Percentiles rank a stretch among this genome's conserved stretches.
phyloP scores from a whole-genome alignment of 2,113 vertebrate genomes.

The Calypte anna region DNA sequence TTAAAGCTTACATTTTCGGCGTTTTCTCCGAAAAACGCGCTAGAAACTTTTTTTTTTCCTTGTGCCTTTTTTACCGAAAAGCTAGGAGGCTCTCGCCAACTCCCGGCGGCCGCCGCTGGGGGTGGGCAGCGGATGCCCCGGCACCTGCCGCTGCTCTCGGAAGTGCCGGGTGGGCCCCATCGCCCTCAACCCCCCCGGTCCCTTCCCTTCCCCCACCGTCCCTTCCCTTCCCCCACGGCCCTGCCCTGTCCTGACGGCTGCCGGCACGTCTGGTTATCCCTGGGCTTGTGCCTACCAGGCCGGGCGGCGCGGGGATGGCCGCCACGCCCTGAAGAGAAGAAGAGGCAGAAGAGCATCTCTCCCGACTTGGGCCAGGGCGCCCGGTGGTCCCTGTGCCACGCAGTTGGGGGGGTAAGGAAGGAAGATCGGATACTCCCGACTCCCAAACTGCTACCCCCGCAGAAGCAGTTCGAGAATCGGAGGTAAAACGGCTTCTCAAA shows the following conservation, averaged over 20 bases:
- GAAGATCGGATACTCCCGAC: too few relatives aligned
- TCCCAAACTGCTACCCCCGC: neutral
- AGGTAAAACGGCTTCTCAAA: rapidly evolving
- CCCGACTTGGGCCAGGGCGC: neutral
- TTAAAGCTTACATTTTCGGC: neutral
- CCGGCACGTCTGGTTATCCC: too few relatives aligned
- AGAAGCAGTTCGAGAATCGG: neutral
- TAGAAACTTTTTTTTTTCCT: neutral
- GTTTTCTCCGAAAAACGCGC: neutral
- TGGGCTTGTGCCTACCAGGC: neutral
- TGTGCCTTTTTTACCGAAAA: neutral
- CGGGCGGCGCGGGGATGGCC: neutral
- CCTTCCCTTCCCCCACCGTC: too few relatives aligned
- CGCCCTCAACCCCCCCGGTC: neutral
- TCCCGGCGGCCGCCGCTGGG: too few relatives aligned
- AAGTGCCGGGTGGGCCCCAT: neutral
- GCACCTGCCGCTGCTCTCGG: neutral
- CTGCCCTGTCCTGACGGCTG: too few relatives aligned
- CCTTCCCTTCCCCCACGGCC: too few relatives aligned
- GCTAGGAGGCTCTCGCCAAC: too few relatives aligned
- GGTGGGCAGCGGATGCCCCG: neutral
- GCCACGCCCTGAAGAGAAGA: neutral
- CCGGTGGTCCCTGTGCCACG: neutral
- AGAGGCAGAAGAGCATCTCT: neutral
- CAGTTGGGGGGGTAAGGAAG: too few relatives aligned